Percentiles rank a stretch among this genome's conserved stretches.
These are phyloP conservation scores for Triplophysa bombifrons DNA, from an alignment of 2,797 vertebrate species.

Conservation along the genomic window DNA sequence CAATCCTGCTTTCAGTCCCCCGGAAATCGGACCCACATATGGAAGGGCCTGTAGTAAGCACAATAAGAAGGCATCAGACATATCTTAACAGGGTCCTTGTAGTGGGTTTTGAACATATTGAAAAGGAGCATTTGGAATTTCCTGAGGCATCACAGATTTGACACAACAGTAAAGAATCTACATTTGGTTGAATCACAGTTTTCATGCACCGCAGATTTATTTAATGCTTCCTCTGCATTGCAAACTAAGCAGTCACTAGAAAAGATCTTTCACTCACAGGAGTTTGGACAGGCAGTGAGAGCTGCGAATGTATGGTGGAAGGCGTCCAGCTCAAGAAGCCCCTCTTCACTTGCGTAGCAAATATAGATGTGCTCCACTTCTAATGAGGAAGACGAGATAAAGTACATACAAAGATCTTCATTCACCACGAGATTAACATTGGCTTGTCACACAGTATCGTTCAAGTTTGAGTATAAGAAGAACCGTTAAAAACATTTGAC, in stretches of 20 bases:
- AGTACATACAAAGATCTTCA: too few species aligned
- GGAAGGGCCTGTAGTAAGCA: not conserved
- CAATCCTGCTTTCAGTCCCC: slow-evolving; percentile 27
- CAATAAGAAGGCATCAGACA: not conserved
- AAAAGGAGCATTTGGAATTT: not conserved
- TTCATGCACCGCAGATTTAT: not conserved
- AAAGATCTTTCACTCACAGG: slow-evolving; percentile 31
- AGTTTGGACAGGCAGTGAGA: slow-evolving; percentile 31
- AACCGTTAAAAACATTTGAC: not conserved
- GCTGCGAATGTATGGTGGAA: not conserved
- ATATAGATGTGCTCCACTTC: not conserved
- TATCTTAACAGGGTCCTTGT: not conserved
- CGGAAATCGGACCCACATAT: slow-evolving; percentile 15
- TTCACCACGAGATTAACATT: not conserved
- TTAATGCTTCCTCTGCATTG: not conserved
- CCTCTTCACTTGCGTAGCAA: too few species aligned
- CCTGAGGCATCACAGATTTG: not conserved
- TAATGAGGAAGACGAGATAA: not conserved
- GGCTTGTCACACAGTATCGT: not conserved
- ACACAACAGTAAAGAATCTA: not conserved
- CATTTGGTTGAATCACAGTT: not conserved
- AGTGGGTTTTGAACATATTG: not conserved
- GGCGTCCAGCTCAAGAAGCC: not conserved
- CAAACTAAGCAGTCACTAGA: not conserved
- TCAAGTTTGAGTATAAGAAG: not conserved